Evolutionary conservation across 2,888 invertebrate species (phyloP), one percentile per base, ranked within the genome.

Genomic region (Scrobipalpa costella): DNA sequence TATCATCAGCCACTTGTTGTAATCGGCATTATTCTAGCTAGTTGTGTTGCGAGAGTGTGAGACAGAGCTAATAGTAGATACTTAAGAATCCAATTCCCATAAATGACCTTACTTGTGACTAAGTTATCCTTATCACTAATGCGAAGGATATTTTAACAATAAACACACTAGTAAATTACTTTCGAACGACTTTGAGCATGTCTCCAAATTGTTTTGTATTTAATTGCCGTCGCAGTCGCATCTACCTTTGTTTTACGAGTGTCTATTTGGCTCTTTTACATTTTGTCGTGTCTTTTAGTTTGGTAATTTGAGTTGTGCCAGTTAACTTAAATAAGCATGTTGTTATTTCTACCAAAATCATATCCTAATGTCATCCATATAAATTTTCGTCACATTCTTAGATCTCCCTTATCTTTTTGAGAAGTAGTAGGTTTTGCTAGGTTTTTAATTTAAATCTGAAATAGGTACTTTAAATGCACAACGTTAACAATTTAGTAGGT

Each of bases 71-170:
- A n/a, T 7, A 21, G 15, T 49, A 17, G 7, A 7, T 9, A 50
- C 50, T 50, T 50, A 50, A 49, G 17, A 55, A 55, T 33, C 7
- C 27, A 13, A 52, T 36, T 61, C 9, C 21, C 40, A 57, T 44
- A 40, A 44, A 55, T 57, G 57, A 15, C 27, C 27, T 36, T 19
- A 57, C 33, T 52, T 36, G 57, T 33, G 61, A 59, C 63, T 64
- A 65, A 66, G 61, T 62, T 61, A 66, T 65, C 57, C 49, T 63
- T 49, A 62, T 49, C 55, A 33, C 38, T 66, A 64, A 57, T 61
- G 64, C 61, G 64, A 65, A 63, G 65, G 57, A 67, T 65, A 44
- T 63, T 63, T 50, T 44, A 55, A 47, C 66, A 50, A 62, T 62
- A 62, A 66, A 64, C 64, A 63, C 47, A 27, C 17, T 40, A 38